Conservation (phyloP, 2,888 invertebrate genomes). For the Mimas tiliae region DNA sequence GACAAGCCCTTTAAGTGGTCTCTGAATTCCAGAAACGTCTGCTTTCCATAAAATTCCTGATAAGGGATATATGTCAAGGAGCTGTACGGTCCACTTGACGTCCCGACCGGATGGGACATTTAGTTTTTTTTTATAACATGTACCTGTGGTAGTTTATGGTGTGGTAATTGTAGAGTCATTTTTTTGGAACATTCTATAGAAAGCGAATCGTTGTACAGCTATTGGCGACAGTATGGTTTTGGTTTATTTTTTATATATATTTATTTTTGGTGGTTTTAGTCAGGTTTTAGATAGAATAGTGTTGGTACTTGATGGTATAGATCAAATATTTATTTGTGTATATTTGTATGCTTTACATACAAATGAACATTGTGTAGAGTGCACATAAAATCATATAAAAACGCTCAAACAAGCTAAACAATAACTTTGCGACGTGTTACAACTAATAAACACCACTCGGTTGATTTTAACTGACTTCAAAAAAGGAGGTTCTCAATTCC, state of each 20-base stretch:
- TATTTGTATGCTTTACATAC: no score
- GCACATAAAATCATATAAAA: neutral
- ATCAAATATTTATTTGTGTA: no score
- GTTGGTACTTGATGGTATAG: no score
- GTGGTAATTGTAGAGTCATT: constrained; percentile 6
- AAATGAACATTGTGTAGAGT: no score
- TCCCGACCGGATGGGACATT: constrained; percentile 31
- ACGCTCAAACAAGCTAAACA: neutral
- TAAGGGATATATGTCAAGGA: constrained; percentile 66
- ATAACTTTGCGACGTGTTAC: neutral
- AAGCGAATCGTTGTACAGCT: constrained; percentile 9
- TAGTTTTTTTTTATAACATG: constrained; percentile 16
- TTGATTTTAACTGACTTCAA: neutral
- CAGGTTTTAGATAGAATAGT: neutral
- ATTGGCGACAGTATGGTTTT: neutral
- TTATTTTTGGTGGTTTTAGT: neutral
- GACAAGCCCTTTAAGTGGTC: constrained; percentile 65
- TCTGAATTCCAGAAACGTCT: constrained; percentile 52
- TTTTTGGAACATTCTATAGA: constrained; percentile 13
- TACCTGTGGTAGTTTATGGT: constrained; percentile 18
- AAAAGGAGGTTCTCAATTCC: no score
- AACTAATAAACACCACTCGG: neutral
- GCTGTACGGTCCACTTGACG: constrained; percentile 32
- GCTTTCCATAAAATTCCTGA: constrained; percentile 72
- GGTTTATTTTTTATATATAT: neutral